Base-by-base conservation (phyloP, 1,140 invertebrate genomes). In the Neodiprion virginianus region DNA sequence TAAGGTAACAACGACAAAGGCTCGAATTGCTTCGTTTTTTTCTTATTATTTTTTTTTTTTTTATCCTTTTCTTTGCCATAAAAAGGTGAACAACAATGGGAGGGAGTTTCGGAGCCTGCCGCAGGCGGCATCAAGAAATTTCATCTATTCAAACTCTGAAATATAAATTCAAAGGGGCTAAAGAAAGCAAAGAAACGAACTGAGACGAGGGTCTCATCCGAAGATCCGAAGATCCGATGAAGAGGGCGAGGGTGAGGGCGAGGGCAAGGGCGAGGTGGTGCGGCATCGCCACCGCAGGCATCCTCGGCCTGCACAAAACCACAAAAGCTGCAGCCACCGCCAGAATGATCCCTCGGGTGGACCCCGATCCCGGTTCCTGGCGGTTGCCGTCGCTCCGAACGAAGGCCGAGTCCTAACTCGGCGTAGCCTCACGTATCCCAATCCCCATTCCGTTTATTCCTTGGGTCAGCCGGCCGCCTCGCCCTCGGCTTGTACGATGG, bases 391-490 rank as follows among this genome's bases (percentile, higher is more conserved):
- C 11, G 53, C 8, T 61, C 53, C 53, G 53, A 9, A 10, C 50
- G 50, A 61, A 17, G 53, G 53, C 53, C 53, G 53, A 61, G 53
- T 61, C 53, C 53, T 61, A 61, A 61, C 53, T 61, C 53, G 53
- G 53, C 53, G 53, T 61, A 17, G 53, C 53, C 53, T 17, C 53
- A 61, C 53, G n/a, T 14, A 61, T 61, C 53, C 53, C n/a, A 17
- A 61, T 61, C 53, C 8, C n/a, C n/a, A 61, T 61, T 61, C 53
- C 53, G 28, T 40, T 61, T 61, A 61, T 61, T 61, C 53, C 53
- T 61, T 17, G 53, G 53, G 53, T 61, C 53, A 61, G 53, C 53
- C 53, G 5, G 5, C 53, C 53, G 11, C 53, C 53, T 17, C 8
- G 11, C 53, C n/a, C n/a, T 17, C 53, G 5, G 5, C 53, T 61